A percentile compares a stretch with the other conserved stretches of the same genome.
Evolutionary conservation across 2,888 invertebrate genomes (phyloP).

Genomic region (Heteropelma amictum): DNA sequence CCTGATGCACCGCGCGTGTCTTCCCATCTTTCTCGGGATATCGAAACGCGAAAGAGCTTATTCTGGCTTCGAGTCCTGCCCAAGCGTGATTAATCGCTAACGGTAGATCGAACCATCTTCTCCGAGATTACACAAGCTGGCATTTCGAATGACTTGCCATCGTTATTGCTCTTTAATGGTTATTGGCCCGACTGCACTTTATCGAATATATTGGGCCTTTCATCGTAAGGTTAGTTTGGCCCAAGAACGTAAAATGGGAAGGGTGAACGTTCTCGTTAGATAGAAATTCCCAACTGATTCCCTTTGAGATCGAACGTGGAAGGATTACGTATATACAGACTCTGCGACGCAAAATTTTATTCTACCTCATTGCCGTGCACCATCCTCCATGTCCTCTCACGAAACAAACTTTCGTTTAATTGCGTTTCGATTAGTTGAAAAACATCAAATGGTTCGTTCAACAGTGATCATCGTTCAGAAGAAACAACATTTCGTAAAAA

Average conservation of each 20-base stretch:
- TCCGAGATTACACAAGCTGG: slow-evolving; percentile 17
- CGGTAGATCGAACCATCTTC: neutral
- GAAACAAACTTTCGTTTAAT: neutral
- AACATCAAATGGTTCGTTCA: neutral
- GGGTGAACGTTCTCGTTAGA: slow-evolving; percentile 21
- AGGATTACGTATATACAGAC: neutral
- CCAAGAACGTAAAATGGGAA: neutral
- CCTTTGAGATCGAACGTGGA: slow-evolving; percentile 26
- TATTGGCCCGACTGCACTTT: slow-evolving; percentile 3
- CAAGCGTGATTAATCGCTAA: slow-evolving; percentile 17
- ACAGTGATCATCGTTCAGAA: neutral
- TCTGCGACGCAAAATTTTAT: slow-evolving; percentile 23
- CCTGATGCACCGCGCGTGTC: neutral
- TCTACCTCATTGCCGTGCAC: neutral
- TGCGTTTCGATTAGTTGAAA: neutral
- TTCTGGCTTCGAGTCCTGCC: slow-evolving; percentile 6
- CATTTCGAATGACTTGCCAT: neutral
- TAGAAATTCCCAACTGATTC: slow-evolving; percentile 29
- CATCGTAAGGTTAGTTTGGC: slow-evolving; percentile 1
- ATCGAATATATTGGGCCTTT: neutral
- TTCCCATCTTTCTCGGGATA: neutral
- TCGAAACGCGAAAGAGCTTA: slow-evolving; percentile 1
- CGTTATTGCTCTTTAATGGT: neutral
- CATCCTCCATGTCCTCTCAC: neutral
- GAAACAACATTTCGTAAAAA: too few species aligned